Percentiles rank a stretch among this genome's conserved stretches.
Conservation (phyloP, 1,140 invertebrate species). For the Teleopsis dalmanni region DNA sequence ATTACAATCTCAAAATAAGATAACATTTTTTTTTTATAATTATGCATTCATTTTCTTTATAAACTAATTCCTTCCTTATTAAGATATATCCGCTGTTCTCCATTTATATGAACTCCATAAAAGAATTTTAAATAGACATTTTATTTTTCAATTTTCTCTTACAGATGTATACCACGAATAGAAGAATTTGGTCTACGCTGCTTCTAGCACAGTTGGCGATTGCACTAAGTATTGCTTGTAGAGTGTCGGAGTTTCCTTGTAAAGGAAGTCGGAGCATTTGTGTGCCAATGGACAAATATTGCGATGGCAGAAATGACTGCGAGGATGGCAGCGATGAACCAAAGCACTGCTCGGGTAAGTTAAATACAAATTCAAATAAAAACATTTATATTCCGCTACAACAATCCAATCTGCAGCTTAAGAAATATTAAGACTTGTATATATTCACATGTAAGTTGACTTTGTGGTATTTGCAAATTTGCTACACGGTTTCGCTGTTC, state of each 20-base stretch:
- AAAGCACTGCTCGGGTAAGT: conserved; percentile 65
- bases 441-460: too few species aligned
- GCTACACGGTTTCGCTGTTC: too few species aligned
- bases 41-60: not conserved
- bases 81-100: not conserved
- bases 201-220: conserved; percentile 13
- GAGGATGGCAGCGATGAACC: conserved; percentile 78
- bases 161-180: conserved; percentile 12
- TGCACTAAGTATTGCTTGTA: conserved; percentile 47
- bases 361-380: not conserved
- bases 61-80: not conserved
- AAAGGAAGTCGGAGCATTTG: conserved; percentile 64
- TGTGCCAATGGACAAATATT: conserved; percentile 75
- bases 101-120: not conserved
- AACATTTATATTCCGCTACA: too few species aligned
- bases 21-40: too few species aligned
- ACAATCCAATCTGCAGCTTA: too few species aligned
- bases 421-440: too few species aligned
- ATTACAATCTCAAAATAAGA: too few species aligned
- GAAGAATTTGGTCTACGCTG: conserved; percentile 10
- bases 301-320: conserved; percentile 76
- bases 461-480: too few species aligned
- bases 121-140: not conserved
- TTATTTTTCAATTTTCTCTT: conserved; percentile 5
- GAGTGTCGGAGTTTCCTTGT: conserved; percentile 77